phyloP scores from a whole-genome alignment of 2,888 invertebrate genomes.

The Macrophya annulata region DNA sequence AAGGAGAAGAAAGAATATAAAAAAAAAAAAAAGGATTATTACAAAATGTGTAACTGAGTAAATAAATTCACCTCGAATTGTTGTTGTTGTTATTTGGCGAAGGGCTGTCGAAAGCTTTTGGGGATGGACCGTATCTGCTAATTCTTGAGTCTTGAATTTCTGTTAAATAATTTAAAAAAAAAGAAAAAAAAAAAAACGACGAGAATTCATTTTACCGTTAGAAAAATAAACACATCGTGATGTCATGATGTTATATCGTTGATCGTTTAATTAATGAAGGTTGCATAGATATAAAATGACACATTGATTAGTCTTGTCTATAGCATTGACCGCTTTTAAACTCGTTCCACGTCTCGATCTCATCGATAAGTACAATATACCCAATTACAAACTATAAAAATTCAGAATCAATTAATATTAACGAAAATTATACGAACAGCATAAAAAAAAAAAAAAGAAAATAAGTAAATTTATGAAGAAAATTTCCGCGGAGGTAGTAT shows the following conservation, averaged over 20 bases:
- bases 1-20: neutral
- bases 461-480: too few relatives aligned
- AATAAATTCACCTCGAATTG: slow-evolving; percentile 54
- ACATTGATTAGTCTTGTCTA: neutral
- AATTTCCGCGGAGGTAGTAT: neutral
- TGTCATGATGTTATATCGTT: neutral
- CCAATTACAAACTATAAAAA: neutral
- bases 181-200: neutral
- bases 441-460: neutral
- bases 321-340: slow-evolving; percentile 39
- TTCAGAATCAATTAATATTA: neutral
- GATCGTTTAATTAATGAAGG: neutral
- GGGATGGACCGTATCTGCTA: slow-evolving; percentile 69
- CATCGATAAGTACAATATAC: neutral
- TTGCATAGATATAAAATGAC: neutral
- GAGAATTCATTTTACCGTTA: neutral
- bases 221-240: neutral
- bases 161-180: slow-evolving; percentile 58
- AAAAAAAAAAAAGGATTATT: neutral
- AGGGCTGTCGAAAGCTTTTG: slow-evolving; percentile 65
- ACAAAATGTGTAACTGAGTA: neutral
- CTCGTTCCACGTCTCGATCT: slow-evolving; percentile 11
- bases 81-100: slow-evolving; percentile 60
- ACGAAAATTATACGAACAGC: neutral
- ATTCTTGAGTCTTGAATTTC: slow-evolving; percentile 70